Evolutionary conservation across 2,888 invertebrate genomes (phyloP).

Genomic region (Hydriomena furcata): DNA sequence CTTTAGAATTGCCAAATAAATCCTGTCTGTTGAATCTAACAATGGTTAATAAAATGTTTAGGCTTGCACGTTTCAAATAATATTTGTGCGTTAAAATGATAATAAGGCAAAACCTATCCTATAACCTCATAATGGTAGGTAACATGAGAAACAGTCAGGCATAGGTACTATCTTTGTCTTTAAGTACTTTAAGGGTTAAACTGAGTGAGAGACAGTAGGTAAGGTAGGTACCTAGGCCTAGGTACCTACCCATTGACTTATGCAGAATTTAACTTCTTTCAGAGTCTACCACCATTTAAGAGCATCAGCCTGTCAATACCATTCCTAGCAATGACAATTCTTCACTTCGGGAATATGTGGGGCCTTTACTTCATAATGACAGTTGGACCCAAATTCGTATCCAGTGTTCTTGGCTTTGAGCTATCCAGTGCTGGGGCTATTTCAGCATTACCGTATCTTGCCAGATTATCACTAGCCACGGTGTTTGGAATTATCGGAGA

Average conservation of each 20-base stretch:
- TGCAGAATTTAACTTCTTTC: slow-evolving; percentile 41
- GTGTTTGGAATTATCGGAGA: slow-evolving; percentile 89
- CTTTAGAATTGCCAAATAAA: too few relatives aligned
- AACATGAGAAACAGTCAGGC: too few relatives aligned
- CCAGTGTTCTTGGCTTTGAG: slow-evolving; percentile 88
- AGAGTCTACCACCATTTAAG: slow-evolving; percentile 87
- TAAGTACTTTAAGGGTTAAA: too few relatives aligned
- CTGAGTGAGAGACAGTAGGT: too few relatives aligned
- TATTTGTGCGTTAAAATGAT: too few relatives aligned
- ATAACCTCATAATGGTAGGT: too few relatives aligned
- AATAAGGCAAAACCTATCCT: too few relatives aligned
- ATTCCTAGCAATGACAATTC: slow-evolving; percentile 85
- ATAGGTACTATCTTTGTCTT: too few relatives aligned
- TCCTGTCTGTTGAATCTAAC: too few relatives aligned
- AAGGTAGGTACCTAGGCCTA: too few relatives aligned
- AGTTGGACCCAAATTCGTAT: slow-evolving; percentile 89
- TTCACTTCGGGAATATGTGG: slow-evolving; percentile 91
- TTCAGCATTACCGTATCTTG: slow-evolving; percentile 88
- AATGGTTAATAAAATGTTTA: too few relatives aligned
- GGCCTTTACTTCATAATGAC: slow-evolving; percentile 90
- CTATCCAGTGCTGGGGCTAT: slow-evolving; percentile 87
- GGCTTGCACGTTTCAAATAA: too few relatives aligned
- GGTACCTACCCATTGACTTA: background rate
- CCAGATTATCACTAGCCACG: slow-evolving; percentile 86
- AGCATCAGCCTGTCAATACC: slow-evolving; percentile 86